These are phyloP conservation scores for Brachypodius melanocephalos DNA, from an alignment of 2,113 vertebrate genomes.

Conservation along the genomic window DNA sequence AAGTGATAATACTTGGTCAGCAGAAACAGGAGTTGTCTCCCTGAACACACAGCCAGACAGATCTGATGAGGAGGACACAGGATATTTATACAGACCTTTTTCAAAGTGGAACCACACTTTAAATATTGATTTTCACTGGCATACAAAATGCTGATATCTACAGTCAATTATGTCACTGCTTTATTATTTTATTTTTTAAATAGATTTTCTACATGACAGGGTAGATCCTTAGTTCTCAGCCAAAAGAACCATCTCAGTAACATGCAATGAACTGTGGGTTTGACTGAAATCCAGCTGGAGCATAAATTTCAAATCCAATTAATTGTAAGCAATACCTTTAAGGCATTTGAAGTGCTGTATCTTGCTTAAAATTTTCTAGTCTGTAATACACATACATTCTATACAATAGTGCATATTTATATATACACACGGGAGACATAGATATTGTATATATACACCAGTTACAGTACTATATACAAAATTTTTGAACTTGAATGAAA, in stretches of 20 bases:
- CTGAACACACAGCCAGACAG: neutral
- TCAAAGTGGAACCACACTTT: slow-evolving; percentile 24
- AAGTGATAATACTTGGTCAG: slow-evolving; percentile 29
- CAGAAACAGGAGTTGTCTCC: slow-evolving; percentile 7
- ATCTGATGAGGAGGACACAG: neutral
- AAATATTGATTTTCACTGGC: slow-evolving; percentile 52
- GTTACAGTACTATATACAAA: neutral
- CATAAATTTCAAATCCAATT: slow-evolving; percentile 45
- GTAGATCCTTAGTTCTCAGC: slow-evolving; percentile 36
- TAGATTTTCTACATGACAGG: slow-evolving; percentile 39
- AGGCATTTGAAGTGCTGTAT: slow-evolving; percentile 9
- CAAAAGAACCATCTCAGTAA: slow-evolving; percentile 63
- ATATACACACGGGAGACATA: neutral
- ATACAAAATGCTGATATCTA: slow-evolving; percentile 43
- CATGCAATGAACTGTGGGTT: slow-evolving; percentile 46
- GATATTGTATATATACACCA: neutral
- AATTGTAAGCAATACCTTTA: slow-evolving; percentile 56
- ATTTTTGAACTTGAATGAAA: slow-evolving; percentile 33
- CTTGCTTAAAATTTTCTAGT: slow-evolving; percentile 17
- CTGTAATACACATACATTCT: neutral
- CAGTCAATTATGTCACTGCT: neutral
- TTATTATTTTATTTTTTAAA: slow-evolving; percentile 63
- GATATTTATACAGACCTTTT: slow-evolving; percentile 12
- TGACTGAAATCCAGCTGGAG: slow-evolving; percentile 54
- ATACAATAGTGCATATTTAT: slow-evolving; percentile 13